Conservation (phyloP, 2,113 vertebrate genomes). For the Holacanthus passer region DNA sequence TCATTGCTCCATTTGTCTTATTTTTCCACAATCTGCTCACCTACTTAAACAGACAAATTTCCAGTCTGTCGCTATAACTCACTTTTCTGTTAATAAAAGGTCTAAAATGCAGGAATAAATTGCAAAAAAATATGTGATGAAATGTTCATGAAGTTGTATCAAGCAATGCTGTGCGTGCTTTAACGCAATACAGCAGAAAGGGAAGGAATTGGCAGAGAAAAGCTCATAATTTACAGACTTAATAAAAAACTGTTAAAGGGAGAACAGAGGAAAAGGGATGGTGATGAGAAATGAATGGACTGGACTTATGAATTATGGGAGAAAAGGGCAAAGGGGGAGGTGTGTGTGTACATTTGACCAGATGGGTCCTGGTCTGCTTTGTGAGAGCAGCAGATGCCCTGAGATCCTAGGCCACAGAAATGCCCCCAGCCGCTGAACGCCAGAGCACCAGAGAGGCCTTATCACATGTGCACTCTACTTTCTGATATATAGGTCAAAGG, state of each 20-base stretch:
- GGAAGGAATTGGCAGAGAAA: neutral
- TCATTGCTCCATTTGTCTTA: neutral
- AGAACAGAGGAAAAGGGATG: neutral
- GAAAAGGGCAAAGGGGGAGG: neutral
- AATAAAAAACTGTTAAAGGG: neutral
- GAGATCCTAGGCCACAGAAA: conserved; percentile 68
- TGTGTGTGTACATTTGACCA: conserved; percentile 66
- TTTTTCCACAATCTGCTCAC: neutral
- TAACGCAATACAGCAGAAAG: neutral
- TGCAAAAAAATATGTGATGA: neutral
- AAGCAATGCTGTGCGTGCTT: neutral
- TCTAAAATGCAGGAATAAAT: neutral
- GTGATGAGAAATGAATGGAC: conserved; percentile 11
- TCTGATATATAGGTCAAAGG: conserved; percentile 45
- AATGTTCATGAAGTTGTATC: neutral
- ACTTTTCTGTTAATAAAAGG: neutral
- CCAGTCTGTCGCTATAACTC: neutral
- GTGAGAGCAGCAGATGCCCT: conserved; percentile 81
- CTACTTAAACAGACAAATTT: neutral
- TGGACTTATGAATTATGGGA: conserved; percentile 27
- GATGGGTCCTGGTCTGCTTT: conserved; percentile 76
- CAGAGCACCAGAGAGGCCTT: conserved; percentile 41
- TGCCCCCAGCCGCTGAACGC: conserved; percentile 51
- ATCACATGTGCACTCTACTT: conserved; percentile 29
- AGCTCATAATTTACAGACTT: neutral